A percentile compares a stretch with the other conserved stretches of the same genome.
phyloP scores from a whole-genome alignment of 2,888 invertebrate species.

The Lithophane semibrunnea region DNA sequence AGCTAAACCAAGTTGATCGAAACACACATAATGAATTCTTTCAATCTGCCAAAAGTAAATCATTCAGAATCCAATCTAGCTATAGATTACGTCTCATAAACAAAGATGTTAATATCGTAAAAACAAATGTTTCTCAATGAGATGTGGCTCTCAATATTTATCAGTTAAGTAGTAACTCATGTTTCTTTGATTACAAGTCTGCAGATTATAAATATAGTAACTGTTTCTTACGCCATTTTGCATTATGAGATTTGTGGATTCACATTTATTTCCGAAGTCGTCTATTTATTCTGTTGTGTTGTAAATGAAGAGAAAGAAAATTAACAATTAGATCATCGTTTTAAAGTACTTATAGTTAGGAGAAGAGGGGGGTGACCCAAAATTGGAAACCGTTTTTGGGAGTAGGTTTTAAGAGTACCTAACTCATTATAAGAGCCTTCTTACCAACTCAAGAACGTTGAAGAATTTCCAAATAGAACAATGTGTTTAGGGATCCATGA shows the following conservation, averaged over 20 bases:
- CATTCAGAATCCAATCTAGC: slow-evolving; percentile 33
- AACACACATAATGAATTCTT: not conserved
- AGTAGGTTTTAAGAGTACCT: not conserved
- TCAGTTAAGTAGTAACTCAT: slow-evolving; percentile 24
- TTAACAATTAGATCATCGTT: not conserved
- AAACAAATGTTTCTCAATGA: slow-evolving; percentile 48
- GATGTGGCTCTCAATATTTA: slow-evolving; percentile 31
- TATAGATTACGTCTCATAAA: slow-evolving; percentile 49
- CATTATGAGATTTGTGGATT: slow-evolving; percentile 5
- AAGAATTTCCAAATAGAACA: slow-evolving; percentile 26
- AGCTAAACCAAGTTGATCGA: not conserved
- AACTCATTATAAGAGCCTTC: not conserved
- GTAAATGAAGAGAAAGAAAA: not conserved
- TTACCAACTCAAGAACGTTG: not conserved
- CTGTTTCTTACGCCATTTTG: not conserved
- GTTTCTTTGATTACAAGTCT: slow-evolving; percentile 27
- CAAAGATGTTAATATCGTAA: slow-evolving; percentile 45
- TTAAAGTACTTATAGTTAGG: not conserved
- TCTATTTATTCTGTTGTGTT: not conserved
- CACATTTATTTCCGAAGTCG: not conserved
- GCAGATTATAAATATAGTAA: slow-evolving; percentile 23
- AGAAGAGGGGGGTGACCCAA: not conserved
- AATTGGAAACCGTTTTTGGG: not conserved
- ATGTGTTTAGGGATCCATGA: slow-evolving; percentile 30
- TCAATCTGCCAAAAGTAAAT: not conserved